Evolutionary conservation across 92 coral and sea anemone genomes (phyloP).

Genomic region (Heteractis magnifica): DNA sequence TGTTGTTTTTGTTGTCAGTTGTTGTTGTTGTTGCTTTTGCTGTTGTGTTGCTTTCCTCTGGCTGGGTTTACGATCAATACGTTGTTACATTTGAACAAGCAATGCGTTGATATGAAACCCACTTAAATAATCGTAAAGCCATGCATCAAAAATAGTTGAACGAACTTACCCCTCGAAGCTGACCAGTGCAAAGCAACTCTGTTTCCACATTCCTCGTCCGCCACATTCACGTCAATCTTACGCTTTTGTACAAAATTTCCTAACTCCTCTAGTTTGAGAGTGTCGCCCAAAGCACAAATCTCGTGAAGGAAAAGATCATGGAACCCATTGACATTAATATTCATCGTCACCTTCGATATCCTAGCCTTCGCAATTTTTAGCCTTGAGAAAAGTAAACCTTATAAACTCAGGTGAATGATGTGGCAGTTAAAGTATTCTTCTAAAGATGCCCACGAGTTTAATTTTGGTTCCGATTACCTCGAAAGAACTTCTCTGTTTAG

Average conservation of each 20-base stretch:
- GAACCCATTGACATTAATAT: conserved; percentile 13
- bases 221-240: conserved; percentile 70
- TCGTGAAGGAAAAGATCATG: conserved; percentile 79
- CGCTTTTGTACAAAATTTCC: conserved; percentile 70
- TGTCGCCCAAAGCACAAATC: conserved; percentile 73
- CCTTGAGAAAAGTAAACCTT: neutral
- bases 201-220: conserved; percentile 85
- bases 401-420: no score
- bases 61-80: no score
- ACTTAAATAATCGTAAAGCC: no score
- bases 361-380: no score
- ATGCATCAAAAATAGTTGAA: neutral
- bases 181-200: conserved; percentile 86
- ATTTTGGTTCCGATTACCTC: neutral
- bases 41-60: no score
- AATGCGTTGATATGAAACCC: no score
- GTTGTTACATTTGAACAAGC: no score
- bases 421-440: neutral
- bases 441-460: neutral
- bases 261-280: conserved; percentile 74
- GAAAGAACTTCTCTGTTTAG: neutral
- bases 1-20: no score
- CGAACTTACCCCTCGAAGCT: conserved; percentile 64
- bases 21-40: no score
- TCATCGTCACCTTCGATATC: neutral